A percentile compares a stretch with the other conserved stretches of the same genome.
phyloP scores from a whole-genome alignment of 2,888 invertebrate genomes.

The Himalopsyche tibetana region DNA sequence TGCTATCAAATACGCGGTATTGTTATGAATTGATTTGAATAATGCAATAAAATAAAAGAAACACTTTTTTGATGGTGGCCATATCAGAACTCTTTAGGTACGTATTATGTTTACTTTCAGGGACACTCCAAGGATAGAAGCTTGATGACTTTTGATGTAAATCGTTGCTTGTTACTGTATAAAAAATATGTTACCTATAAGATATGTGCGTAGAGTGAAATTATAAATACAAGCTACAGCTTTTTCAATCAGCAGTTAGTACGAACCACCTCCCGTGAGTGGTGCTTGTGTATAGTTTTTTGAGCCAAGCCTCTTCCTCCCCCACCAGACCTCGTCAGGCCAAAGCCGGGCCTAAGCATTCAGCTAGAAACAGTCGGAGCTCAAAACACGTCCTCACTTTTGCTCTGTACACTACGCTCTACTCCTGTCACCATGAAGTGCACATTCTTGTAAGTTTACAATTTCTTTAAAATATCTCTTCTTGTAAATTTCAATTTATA shows the following conservation, averaged over 20 bases:
- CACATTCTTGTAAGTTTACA: slow-evolving; percentile 51
- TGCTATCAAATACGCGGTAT: too few relatives aligned
- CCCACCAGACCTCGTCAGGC: neutral
- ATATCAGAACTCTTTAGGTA: too few relatives aligned
- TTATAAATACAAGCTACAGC: slow-evolving; percentile 52
- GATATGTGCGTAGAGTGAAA: slow-evolving; percentile 37
- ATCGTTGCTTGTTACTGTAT: too few relatives aligned
- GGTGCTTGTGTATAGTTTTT: slow-evolving; percentile 5
- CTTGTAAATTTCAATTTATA: neutral
- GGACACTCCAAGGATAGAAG: too few relatives aligned
- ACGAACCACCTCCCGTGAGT: slow-evolving; percentile 13
- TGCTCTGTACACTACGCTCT: slow-evolving; percentile 4
- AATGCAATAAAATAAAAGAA: too few relatives aligned
- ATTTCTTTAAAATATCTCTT: slow-evolving; percentile 11
- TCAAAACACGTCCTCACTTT: slow-evolving; percentile 32
- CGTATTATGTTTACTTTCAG: too few relatives aligned
- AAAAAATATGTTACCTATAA: too few relatives aligned
- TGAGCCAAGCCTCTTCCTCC: slow-evolving; percentile 23
- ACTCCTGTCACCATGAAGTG: slow-evolving; percentile 49
- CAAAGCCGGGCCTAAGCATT: slow-evolving; percentile 13
- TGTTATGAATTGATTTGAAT: too few relatives aligned
- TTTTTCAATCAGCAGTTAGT: neutral
- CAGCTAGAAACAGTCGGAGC: slow-evolving; percentile 26
- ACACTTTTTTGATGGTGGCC: too few relatives aligned
- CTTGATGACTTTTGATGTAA: too few relatives aligned